Evolutionary conservation across 1,140 invertebrate genomes (phyloP), one percentile per base, ranked within the genome.

Genomic region (Ostrea denselamellosa): DNA sequence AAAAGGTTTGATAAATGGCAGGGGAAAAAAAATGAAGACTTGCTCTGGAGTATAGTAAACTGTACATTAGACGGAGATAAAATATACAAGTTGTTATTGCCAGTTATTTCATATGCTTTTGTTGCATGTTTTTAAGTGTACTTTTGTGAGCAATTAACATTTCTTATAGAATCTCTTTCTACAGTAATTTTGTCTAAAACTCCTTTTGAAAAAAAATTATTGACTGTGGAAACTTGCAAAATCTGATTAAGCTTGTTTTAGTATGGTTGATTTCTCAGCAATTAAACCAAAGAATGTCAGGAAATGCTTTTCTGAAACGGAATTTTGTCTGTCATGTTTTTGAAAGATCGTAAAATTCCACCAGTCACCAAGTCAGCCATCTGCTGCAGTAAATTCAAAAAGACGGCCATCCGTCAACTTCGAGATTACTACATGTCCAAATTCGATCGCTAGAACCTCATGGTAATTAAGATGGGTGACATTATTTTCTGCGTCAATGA

Each of bases 401-500:
- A 25, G 68, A 77, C 28, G 68, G 68, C 68, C 68, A 77, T 77
- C 68, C 68, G 68, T 77, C 68, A 77, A 28, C 22, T 28, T 4
- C 9, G 25, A 10, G 68, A 77, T 77, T 77, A 77, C 68, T 77
- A 77, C 68, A 77, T 77, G 68, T 77, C 68, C 68, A 28, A 77
- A 77, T 77, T 77, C 28, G 68, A 28, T 25, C 34, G 68, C 68
- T 2, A 28, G 10, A 77, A 77, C 68, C 28, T 12, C 22, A 10
- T 22, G 68, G 68, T 77, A 77, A 77, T 77, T 77, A 77, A 77
- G 68, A 77, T 77, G 25, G 68, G 68, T 77, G 68, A 77, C 68
- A 77, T 77, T 77, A 77, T 77, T 77, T 77, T 77, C 68, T 77
- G 68, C 68, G 28, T 77, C 68, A 77, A 77, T 77, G 68, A 77